A percentile compares a stretch with the other conserved stretches of the same genome.
Conservation (phyloP, 2,888 invertebrate species). For the Lochmaea capreae region DNA sequence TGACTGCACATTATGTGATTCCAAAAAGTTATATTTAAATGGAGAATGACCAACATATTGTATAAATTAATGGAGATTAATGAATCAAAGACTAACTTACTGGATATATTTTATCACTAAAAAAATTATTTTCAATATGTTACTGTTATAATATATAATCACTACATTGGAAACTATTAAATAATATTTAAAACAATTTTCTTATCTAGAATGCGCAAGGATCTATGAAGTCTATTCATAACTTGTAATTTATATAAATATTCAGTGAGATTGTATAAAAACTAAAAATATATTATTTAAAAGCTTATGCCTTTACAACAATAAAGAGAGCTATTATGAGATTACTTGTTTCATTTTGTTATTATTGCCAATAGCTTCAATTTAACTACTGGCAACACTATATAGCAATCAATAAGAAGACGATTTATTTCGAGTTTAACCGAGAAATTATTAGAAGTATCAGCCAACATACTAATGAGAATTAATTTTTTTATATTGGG, state of each 20-base stretch:
- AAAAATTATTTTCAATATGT: too few relatives aligned
- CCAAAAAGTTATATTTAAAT: neutral
- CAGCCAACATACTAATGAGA: neutral
- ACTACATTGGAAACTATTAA: neutral
- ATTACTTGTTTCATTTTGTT: neutral
- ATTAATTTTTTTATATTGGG: neutral
- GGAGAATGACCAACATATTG: too few relatives aligned
- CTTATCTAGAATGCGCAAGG: neutral
- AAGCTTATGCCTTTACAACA: neutral
- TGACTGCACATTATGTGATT: slow-evolving; percentile 43
- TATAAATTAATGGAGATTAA: neutral
- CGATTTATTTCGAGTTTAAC: too few relatives aligned
- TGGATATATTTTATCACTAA: too few relatives aligned
- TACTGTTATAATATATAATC: neutral
- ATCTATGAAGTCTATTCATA: neutral
- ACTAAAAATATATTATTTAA: neutral
- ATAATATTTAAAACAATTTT: neutral
- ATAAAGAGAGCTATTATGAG: neutral
- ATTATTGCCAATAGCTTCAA: too few relatives aligned
- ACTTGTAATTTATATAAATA: neutral
- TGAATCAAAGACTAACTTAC: too few relatives aligned
- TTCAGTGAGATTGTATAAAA: too few relatives aligned
- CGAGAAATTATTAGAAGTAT: neutral
- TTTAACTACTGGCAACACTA: too few relatives aligned
- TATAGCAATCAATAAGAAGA: too few relatives aligned